Evolutionary conservation across 2,888 invertebrate genomes (phyloP), one percentile per base, ranked within the genome.

Genomic region (Aethes cnicana): DNA sequence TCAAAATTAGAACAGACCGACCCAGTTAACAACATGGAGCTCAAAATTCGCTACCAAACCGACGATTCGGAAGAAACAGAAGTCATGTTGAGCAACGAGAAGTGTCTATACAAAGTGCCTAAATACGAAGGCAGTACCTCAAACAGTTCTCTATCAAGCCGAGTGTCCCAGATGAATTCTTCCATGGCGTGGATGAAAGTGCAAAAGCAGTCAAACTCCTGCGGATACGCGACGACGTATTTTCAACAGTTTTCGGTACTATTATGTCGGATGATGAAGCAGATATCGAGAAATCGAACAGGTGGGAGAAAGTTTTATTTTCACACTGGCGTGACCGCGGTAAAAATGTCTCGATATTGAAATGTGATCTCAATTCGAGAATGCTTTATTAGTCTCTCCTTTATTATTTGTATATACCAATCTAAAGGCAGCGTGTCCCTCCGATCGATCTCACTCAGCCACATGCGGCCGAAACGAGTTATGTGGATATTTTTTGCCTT

Each of bases 181-280:
- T 87, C 88, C 0, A 66, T 82, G 64, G 81, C 75, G 1, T 89
- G 90, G 89, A 84, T 91, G 81, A 92, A 91, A 60, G 81, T 92
- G 59, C 91, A 91, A 58, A 87, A 83, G 11, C 75, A 84, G 4
- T 74, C 78, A 2, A 79, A 81, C 7, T 67, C 84, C 1, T 68
- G 75, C 42, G 81, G 87, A 4, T 91, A 91, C 48, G 82, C 91
- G 0, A 88, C 90, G 0, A 89, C 92, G 0, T 83, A 82, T 32
- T 88, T 90, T 63, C 79, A 88, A 37, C 93, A 94, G 69, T 93
- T 94, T 62, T 75, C 77, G 25, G 91, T 92, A 48, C 68, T 94
- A 14, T 69, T 93, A 26, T 77, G 82, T 25, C 77, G 93, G 46
- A 93, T 93, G 93, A 54, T 92, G 64, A 72, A 88, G 57, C 92